A percentile compares a stretch with the other conserved stretches of the same genome.
Evolutionary conservation across 2,113 vertebrate genomes (phyloP).

Genomic region (Datnioides undecimradiatus): DNA sequence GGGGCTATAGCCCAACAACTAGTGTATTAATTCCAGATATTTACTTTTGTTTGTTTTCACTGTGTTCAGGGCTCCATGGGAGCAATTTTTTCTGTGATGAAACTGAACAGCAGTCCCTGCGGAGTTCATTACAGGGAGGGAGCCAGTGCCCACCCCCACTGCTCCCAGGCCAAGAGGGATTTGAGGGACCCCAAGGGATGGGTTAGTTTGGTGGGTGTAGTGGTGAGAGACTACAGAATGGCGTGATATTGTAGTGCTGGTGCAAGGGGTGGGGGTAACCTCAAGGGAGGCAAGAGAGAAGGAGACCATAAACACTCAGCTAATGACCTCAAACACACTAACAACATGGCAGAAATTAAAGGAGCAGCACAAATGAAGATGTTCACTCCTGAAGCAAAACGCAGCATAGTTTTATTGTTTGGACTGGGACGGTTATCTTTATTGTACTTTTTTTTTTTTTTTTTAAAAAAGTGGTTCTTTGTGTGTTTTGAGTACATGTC

Average conservation of each 20-base stretch:
- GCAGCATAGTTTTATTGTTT: slow-evolving; percentile 12
- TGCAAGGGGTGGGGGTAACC: slow-evolving; percentile 12
- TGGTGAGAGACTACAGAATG: slow-evolving; percentile 39
- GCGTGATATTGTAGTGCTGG: slow-evolving; percentile 26
- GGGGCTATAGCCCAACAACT: slow-evolving; percentile 51
- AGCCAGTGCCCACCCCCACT: slow-evolving; percentile 53
- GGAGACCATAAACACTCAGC: slow-evolving; percentile 64
- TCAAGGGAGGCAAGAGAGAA: slow-evolving; percentile 46
- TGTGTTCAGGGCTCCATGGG: slow-evolving; percentile 77
- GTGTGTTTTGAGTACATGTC: neutral
- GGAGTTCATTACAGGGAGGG: slow-evolving; percentile 84
- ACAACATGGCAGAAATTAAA: slow-evolving; percentile 59
- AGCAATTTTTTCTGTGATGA: slow-evolving; percentile 82
- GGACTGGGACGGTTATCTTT: neutral
- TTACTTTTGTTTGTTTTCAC: slow-evolving; percentile 83
- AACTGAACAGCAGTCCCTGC: slow-evolving; percentile 79
- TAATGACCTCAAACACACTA: slow-evolving; percentile 76
- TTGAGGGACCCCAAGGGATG: slow-evolving; percentile 60
- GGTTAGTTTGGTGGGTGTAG: slow-evolving; percentile 47
- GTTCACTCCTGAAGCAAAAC: slow-evolving; percentile 13
- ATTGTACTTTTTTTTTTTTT: neutral
- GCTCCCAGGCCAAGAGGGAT: slow-evolving; percentile 73
- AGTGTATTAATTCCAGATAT: slow-evolving; percentile 79
- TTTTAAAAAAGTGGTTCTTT: neutral
- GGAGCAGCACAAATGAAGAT: slow-evolving; percentile 21